phyloP scores from a whole-genome alignment of 2,888 invertebrate genomes.

The Aphodius sticticus region DNA sequence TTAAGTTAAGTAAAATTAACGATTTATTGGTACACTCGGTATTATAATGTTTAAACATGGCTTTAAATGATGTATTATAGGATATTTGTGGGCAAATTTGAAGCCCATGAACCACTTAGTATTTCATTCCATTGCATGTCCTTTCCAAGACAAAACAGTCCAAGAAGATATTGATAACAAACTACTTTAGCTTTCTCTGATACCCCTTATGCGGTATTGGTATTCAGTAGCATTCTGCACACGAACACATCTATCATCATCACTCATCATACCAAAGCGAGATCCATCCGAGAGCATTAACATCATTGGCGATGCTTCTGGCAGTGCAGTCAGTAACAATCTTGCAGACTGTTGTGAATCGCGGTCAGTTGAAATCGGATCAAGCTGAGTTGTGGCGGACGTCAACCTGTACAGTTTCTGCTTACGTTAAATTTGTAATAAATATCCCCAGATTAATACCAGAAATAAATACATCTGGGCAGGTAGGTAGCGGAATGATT shows the following conservation, averaged over 20 bases:
- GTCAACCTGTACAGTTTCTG: background rate
- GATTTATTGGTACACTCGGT: no score
- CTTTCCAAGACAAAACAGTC: no score
- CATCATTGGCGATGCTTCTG: background rate
- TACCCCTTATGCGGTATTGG: background rate
- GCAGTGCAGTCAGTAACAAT: background rate
- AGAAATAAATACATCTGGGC: constrained; percentile 4
- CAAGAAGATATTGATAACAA: no score
- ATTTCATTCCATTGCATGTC: no score
- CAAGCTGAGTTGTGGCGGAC: background rate
- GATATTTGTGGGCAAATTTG: no score
- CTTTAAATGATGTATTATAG: no score
- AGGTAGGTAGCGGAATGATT: constrained; percentile 4
- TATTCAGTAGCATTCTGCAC: background rate
- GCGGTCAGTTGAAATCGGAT: background rate
- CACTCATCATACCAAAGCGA: background rate
- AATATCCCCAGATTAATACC: background rate
- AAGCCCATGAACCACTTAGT: no score
- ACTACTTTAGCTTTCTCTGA: background rate
- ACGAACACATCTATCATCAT: background rate
- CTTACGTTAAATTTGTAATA: constrained; percentile 31
- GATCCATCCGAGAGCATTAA: background rate
- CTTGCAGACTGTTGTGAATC: background rate
- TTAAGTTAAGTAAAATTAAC: no score
- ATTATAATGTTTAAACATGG: no score